Evolutionary conservation across 2,113 vertebrate genomes (phyloP), one percentile per base, ranked within the genome.

Genomic region (Chlamydotis undulata): DNA sequence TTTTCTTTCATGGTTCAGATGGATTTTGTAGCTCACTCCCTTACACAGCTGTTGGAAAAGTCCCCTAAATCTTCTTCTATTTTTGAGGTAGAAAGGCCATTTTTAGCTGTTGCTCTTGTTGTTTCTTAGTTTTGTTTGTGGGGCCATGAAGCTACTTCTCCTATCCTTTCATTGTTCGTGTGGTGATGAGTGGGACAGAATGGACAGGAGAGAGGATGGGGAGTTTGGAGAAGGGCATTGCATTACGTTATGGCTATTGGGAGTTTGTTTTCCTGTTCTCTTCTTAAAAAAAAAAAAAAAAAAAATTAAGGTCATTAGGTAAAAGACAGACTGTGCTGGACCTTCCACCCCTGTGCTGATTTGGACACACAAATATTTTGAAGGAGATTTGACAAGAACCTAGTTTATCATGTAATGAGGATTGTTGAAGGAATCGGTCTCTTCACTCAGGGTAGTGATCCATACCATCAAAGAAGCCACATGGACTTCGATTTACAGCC

Each of bases 231-330:
- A 31, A 15, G 28, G 53, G 11, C 19, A 4, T 13, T 39, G 49
- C 19, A 9, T 9, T 47, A 18, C 1, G 1, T 28, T 49, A 4
- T 2, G 56, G 26, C 16, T n/a, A 5, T 9, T 56, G 50, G 52
- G 35, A 52, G 14, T 8, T 53, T 69, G 9, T 26, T 69, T 50
- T 52, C 21, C 6, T 53, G 17, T 37, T 7, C 25, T 24, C 21
- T 21, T 85, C 24, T 28, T 24, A 11, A 37, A 53, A 23, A 19
- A 22, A 53, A 23, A 41, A 41, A 41, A 41, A 41, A 41, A 41
- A 41, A 41, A 41, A 41, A 41, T 12, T 14, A 15, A 69, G 24
- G 28, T 71, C 12, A 56, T 39, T 61, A 28, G 37, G 45, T 28
- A 19, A 8, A 52, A 77, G 14, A 22, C 26, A 64, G 9, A 22